phyloP scores from a whole-genome alignment of 2,113 vertebrate species.

The Struthio camelus region DNA sequence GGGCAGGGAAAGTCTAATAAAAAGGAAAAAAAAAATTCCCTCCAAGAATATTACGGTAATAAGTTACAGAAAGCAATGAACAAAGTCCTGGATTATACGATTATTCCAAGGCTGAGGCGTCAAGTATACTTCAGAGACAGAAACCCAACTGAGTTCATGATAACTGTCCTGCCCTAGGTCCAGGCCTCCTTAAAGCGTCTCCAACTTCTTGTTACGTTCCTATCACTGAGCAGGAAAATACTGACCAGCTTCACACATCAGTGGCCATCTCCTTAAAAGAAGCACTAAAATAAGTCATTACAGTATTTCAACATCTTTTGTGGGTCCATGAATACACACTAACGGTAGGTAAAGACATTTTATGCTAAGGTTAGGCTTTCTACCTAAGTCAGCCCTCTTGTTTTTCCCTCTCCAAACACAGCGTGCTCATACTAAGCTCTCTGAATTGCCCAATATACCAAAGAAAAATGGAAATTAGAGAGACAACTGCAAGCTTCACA shows the following conservation, averaged over 20 bases:
- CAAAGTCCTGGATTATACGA: neutral
- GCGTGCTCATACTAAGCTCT: neutral
- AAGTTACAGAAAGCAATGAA: neutral
- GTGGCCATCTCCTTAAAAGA: neutral
- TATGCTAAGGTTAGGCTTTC: neutral
- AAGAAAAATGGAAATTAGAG: neutral
- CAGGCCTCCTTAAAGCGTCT: neutral
- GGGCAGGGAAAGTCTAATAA: neutral
- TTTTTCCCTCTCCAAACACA: neutral
- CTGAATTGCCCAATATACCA: neutral
- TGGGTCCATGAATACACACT: neutral
- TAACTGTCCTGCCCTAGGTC: neutral
- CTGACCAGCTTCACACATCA: neutral
- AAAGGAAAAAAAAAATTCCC: neutral
- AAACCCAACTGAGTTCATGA: fast-evolving
- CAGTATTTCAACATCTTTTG: neutral
- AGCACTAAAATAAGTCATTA: neutral
- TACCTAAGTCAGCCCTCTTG: neutral
- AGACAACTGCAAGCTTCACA: neutral
- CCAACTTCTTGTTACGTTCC: neutral
- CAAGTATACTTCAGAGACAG: fast-evolving
- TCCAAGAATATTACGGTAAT: neutral
- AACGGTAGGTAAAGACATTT: neutral
- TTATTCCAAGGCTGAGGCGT: neutral
- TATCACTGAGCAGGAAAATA: neutral